Conservation (phyloP, 2,113 vertebrate genomes). For the Cnemophilus loriae region DNA sequence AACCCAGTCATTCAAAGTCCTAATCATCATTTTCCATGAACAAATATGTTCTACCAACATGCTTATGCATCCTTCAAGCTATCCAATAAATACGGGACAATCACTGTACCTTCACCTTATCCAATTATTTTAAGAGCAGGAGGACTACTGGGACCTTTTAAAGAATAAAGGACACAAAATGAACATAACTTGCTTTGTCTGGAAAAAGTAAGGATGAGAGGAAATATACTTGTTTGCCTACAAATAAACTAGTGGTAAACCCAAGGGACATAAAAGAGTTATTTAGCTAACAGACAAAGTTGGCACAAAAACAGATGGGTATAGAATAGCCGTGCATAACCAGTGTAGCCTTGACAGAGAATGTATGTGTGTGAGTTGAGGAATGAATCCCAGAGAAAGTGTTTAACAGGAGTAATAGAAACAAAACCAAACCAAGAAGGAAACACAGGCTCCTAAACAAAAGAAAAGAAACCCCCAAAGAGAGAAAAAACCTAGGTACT, state of each 20-base stretch:
- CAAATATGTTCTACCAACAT: not conserved
- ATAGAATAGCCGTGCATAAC: not conserved
- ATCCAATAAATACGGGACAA: not conserved
- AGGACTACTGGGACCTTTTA: not conserved
- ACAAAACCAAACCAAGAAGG: not conserved
- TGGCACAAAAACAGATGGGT: not conserved
- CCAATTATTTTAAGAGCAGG: not conserved
- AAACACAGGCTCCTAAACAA: not conserved
- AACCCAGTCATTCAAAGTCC: not conserved
- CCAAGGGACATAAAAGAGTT: not conserved
- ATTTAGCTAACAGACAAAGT: not conserved
- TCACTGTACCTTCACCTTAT: not conserved
- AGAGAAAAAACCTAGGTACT: accelerated
- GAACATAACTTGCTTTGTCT: not conserved
- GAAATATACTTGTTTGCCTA: not conserved
- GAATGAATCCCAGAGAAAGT: not conserved
- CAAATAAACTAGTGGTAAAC: not conserved
- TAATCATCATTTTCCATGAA: not conserved
- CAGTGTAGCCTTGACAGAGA: not conserved
- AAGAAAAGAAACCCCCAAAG: not conserved
- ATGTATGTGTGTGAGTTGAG: not conserved
- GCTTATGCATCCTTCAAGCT: not conserved
- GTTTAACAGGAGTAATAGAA: not conserved
- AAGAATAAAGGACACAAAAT: not conserved
- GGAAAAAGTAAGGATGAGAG: not conserved